phyloP scores from a whole-genome alignment of 2,113 vertebrate genomes.

The Coturnix japonica region DNA sequence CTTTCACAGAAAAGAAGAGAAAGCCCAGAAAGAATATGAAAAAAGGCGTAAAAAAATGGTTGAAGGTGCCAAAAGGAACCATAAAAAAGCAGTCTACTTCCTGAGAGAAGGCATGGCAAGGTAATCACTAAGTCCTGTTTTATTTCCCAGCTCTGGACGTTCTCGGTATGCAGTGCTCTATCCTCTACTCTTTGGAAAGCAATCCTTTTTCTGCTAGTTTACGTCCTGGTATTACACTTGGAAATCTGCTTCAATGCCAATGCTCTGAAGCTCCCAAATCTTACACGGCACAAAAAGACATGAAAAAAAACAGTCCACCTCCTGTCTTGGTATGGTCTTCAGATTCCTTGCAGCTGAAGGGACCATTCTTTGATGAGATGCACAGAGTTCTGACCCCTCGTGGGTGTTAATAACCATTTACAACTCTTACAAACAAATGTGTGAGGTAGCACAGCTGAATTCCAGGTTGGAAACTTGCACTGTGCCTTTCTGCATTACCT shows the following conservation, averaged over 20 bases:
- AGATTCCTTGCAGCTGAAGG: not conserved
- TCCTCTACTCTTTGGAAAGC: not conserved
- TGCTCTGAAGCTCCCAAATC: not conserved
- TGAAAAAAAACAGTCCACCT: not conserved
- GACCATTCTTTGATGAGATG: not conserved
- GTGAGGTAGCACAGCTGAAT: not conserved
- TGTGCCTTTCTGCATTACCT: not conserved
- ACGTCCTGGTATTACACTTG: not conserved
- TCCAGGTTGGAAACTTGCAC: not conserved
- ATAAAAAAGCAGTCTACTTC: conserved; percentile 76
- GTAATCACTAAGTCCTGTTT: conserved; percentile 52
- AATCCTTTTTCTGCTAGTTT: not conserved
- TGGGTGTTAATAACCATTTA: not conserved
- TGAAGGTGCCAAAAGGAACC: conserved; percentile 75
- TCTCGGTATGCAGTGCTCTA: not conserved
- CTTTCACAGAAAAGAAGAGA: conserved; percentile 76
- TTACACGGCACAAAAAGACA: not conserved
- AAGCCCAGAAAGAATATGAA: conserved; percentile 59
- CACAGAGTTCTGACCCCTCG: not conserved
- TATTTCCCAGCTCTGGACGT: not conserved
- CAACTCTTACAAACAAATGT: not conserved
- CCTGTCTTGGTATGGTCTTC: not conserved
- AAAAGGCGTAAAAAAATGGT: conserved; percentile 67
- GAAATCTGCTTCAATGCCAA: not conserved
- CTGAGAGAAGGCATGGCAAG: conserved; percentile 85